Conservation (phyloP, 2,113 vertebrate species). For the Aptenodytes patagonicus region DNA sequence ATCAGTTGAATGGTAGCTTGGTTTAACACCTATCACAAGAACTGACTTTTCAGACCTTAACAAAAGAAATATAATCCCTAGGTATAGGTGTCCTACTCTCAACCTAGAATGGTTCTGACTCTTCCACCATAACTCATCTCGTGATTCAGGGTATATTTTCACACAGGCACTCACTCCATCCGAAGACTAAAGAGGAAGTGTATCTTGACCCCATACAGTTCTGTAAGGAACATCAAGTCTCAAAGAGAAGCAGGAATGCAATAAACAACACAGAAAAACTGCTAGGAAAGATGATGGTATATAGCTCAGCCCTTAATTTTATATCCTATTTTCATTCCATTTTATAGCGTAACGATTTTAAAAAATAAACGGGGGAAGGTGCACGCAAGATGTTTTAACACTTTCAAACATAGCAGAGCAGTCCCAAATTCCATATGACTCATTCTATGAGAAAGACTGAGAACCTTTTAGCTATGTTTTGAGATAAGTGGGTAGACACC, state of each 20-base stretch:
- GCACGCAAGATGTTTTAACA: background rate
- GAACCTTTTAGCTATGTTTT: background rate
- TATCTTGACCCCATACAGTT: background rate
- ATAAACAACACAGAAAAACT: background rate
- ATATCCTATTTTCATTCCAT: background rate
- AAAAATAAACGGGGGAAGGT: background rate
- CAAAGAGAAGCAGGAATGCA: background rate
- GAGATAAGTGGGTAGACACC: background rate
- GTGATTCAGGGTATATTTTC: background rate
- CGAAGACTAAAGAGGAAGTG: background rate
- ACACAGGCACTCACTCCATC: background rate
- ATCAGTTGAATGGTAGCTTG: background rate
- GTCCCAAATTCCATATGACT: background rate
- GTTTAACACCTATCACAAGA: background rate
- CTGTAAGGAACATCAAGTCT: background rate
- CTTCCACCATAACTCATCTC: background rate
- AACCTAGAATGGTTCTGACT: background rate
- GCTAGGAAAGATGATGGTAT: background rate
- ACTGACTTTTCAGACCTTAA: background rate
- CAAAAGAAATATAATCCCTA: background rate
- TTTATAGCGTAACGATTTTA: background rate
- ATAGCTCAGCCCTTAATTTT: background rate
- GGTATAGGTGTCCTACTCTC: background rate
- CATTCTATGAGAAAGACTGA: background rate
- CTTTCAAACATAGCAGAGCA: background rate